Evolutionary conservation across 2,113 vertebrate genomes (phyloP).

Genomic region (Etheostoma spectabile): DNA sequence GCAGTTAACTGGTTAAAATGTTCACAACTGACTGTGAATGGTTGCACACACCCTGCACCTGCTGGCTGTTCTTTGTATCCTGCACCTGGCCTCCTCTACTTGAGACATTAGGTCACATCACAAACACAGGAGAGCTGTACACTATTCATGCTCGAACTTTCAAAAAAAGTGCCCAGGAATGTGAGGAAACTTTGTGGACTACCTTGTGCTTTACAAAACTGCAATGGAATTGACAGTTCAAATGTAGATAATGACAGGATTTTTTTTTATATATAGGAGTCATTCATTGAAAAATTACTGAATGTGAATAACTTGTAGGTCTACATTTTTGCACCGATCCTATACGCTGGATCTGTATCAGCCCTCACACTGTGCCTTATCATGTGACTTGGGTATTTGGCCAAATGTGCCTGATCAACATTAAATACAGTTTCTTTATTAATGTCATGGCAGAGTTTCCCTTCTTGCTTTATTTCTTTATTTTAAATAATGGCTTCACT

Average conservation of each 20-base stretch:
- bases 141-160: background rate
- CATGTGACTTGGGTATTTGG: background rate
- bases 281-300: background rate
- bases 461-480: background rate
- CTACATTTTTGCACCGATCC: background rate
- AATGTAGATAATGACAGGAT: background rate
- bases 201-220: background rate
- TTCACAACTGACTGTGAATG: constrained; percentile 13
- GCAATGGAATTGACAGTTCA: background rate
- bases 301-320: background rate
- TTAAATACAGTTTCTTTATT: background rate
- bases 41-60: constrained; percentile 11
- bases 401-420: background rate
- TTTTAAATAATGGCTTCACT: background rate
- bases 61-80: background rate
- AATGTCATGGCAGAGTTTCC: too few relatives aligned
- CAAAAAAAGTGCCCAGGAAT: background rate
- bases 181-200: background rate
- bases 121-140: constrained; percentile 13
- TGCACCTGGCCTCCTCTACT: background rate
- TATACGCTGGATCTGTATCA: background rate
- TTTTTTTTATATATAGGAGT: background rate
- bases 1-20: constrained; percentile 11
- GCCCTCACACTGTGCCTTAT: background rate
- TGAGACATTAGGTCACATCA: background rate